These are phyloP conservation scores for Gasterosteus aculeatus DNA, from an alignment of 2,113 vertebrate species.

Conservation along the genomic window DNA sequence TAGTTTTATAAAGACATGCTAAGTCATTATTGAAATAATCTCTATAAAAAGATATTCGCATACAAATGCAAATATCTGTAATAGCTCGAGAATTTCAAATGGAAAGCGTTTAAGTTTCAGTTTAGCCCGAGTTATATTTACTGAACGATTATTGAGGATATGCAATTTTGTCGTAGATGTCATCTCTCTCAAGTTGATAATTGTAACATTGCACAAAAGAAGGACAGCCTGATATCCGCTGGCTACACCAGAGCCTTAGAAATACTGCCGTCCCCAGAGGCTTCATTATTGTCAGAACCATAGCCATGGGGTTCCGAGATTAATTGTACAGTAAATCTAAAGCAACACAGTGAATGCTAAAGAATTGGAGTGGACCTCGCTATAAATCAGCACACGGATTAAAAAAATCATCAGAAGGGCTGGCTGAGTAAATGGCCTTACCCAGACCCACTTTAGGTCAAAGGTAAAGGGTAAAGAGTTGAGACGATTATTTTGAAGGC, in stretches of 20 bases:
- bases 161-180: neutral
- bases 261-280: neutral
- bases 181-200: neutral
- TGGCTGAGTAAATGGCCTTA: no score
- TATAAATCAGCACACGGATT: neutral
- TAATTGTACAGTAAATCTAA: neutral
- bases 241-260: neutral
- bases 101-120: neutral
- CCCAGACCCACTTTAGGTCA: no score
- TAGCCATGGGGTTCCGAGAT: neutral
- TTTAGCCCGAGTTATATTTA: neutral
- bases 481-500: no score
- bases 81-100: neutral
- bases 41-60: neutral
- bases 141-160: neutral
- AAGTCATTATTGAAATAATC: neutral
- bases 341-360: neutral
- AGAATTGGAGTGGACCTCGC: neutral
- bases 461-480: no score
- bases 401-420: no score
- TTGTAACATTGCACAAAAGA: no score
- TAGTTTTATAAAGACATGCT: neutral
- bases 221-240: neutral
- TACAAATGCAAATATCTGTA: neutral
- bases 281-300: neutral